A percentile compares a stretch with the other conserved stretches of the same genome.
Evolutionary conservation across 2,113 vertebrate genomes (phyloP).

Genomic region (Misgurnus anguillicaudatus): DNA sequence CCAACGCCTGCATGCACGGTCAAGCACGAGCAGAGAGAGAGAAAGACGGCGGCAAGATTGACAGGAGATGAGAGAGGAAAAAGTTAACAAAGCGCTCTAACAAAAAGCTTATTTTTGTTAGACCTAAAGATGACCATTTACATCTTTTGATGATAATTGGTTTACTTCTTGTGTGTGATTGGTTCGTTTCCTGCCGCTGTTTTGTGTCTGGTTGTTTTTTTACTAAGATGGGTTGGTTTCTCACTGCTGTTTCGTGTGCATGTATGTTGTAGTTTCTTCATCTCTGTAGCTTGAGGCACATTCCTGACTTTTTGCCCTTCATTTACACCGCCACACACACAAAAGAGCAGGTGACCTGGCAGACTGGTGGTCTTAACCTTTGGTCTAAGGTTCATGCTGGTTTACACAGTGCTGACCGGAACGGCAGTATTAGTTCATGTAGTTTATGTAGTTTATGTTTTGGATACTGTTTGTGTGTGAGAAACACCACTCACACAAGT

Average conservation of each 20-base stretch:
- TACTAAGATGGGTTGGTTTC: not conserved
- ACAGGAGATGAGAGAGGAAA: no score
- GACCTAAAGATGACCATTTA: no score
- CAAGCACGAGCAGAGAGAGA: no score
- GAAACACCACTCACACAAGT: not conserved
- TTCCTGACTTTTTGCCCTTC: conserved; percentile 13
- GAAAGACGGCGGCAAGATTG: no score
- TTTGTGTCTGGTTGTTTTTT: no score
- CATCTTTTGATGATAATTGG: no score
- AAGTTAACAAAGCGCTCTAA: no score
- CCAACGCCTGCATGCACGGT: no score
- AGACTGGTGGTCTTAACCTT: conserved; percentile 66
- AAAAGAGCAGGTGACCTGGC: conserved; percentile 54
- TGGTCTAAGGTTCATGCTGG: conserved; percentile 35
- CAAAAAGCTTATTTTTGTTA: no score
- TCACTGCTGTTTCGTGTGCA: not conserved
- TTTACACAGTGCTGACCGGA: conserved; percentile 35
- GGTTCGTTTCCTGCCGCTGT: no score
- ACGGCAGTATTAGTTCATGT: conserved; percentile 51
- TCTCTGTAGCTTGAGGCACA: conserved; percentile 27
- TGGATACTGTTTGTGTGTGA: not conserved
- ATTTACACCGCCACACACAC: not conserved
- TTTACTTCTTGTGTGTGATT: no score
- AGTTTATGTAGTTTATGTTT: conserved; percentile 38
- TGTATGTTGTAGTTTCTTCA: conserved; percentile 27